Base-by-base conservation (phyloP, 35 echinoderm and acorn worm genomes). In the Heliocidaris tuberculata region DNA sequence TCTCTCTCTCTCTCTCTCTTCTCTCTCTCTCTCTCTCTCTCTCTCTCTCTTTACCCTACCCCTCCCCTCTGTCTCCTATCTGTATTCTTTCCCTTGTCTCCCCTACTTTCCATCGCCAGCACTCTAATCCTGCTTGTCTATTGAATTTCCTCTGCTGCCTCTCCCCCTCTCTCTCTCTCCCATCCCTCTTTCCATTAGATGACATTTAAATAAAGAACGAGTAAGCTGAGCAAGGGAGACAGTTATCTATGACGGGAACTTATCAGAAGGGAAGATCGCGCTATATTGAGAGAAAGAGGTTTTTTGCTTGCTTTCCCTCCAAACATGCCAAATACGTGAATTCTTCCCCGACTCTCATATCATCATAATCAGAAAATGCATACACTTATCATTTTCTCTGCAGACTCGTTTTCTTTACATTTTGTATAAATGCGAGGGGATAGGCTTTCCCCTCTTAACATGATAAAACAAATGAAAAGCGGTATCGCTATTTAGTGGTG, bases 151-250 rank as follows among this genome's bases (percentile, higher is more conserved):
- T 48, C 87, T 19, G 17, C 32, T 9, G 4, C 87, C 47, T 24
- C 47, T 29, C 70, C 13, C 31, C 31, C 31, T 35, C 85, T 10
- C 87, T 27, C 87, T 89, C 31, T 89, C 87, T 89, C 87, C 30
- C 87, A 88, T 89, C 87, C 13, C 47, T 89, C 87, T 47, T 48
- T 89, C 87, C 31, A 89, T 89, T 89, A 89, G 87, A 89, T 89
- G 87, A 89, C 87, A 89, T 89, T 89, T 89, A 48, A 89, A 89
- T 89, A 31, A 89, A 89, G 87, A 27, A 89, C 32, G 87, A 42
- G 87, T 21, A 24, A 32, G 87, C 31, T 9, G 47, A 89, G 31
- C 29, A 48, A 89, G 12, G 87, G 12, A 89, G 87, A 47, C 87
- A 32, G 87, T 47, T 89, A 89, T 89, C 87, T 89, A 47, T 48